Base-by-base conservation (phyloP, 2,888 invertebrate genomes). In the Chelonus formosanus region DNA sequence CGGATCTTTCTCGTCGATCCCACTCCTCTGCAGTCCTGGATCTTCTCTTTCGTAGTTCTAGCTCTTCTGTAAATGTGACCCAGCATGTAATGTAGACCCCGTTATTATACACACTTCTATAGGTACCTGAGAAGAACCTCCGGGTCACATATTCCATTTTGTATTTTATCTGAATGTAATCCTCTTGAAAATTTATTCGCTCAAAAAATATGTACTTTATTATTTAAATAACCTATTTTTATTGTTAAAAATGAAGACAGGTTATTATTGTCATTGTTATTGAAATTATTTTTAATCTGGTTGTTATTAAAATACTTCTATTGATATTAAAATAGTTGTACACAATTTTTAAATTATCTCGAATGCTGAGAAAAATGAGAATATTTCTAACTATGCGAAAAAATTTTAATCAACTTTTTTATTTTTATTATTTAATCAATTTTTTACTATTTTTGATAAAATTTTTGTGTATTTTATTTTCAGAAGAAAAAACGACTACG, bases 1-100 rank as follows among this genome's bases (percentile, higher is more conserved):
- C 74, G 73, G 73, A 72, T 75, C 72, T 71, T 72, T 69, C 75
- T 70, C 70, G 68, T 69, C 56, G 65, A 61, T 59, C 58, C 65
- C 65, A 63, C 62, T 55, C 44, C 60, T 63, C 52, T 20, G 20
- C 20, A 20, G 20, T 2, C 20, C 20, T 20, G 20, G 20, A 20
- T 20, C 20, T 20, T 20, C 20, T 20, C 20, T 20, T 20, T 20
- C 20, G 20, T 20, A 20, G 20, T 20, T 20, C 20, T 20, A 20
- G 20, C 20, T 20, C 20, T 20, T 20, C 20, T 20, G 50, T 48
- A 44, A 44, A 44, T 48, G 31, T 20, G 31, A 48, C 48, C 31
- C 48, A 5, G 31, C 20, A 20, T 20, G 48, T 48, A 65, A 60
- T 61, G 35, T 43, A 43, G 48, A 63, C 67, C 60, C 65, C 61